A percentile compares a stretch with the other conserved stretches of the same genome.
These are phyloP conservation scores for Ammospiza caudacuta DNA, from an alignment of 2,113 vertebrate genomes.

Conservation along the genomic window DNA sequence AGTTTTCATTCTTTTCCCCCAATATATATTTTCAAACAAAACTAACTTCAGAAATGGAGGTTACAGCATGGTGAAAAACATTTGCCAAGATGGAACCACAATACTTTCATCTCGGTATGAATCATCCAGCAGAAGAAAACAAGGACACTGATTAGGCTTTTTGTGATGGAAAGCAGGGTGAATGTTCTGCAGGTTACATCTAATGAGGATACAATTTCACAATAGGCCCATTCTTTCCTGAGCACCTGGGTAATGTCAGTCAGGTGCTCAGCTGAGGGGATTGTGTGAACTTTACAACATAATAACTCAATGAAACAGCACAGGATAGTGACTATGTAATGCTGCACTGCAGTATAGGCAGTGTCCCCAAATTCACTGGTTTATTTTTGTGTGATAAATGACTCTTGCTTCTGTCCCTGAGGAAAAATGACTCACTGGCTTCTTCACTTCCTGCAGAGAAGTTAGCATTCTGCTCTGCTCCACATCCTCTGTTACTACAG, in stretches of 20 bases:
- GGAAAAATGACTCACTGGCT: neutral
- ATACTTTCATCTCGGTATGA: neutral
- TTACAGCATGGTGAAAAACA: neutral
- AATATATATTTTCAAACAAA: neutral
- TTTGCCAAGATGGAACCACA: neutral
- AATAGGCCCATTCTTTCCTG: neutral
- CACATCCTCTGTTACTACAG: neutral
- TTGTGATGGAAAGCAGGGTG: neutral
- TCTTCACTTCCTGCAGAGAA: neutral
- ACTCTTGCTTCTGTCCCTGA: neutral
- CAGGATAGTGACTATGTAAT: neutral
- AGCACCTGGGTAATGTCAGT: neutral
- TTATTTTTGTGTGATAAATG: neutral
- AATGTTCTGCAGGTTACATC: neutral
- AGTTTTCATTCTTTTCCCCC: neutral
- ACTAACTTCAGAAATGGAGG: neutral
- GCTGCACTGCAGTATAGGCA: neutral
- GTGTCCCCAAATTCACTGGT: neutral
- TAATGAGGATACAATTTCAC: neutral
- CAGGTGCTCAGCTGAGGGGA: neutral
- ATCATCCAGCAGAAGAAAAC: neutral
- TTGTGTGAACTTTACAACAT: neutral
- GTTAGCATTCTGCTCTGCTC: neutral
- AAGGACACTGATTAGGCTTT: neutral
- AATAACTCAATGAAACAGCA: neutral